Evolutionary conservation across 2,888 invertebrate genomes (phyloP).

Genomic region (Zaprionus lineosus): DNA sequence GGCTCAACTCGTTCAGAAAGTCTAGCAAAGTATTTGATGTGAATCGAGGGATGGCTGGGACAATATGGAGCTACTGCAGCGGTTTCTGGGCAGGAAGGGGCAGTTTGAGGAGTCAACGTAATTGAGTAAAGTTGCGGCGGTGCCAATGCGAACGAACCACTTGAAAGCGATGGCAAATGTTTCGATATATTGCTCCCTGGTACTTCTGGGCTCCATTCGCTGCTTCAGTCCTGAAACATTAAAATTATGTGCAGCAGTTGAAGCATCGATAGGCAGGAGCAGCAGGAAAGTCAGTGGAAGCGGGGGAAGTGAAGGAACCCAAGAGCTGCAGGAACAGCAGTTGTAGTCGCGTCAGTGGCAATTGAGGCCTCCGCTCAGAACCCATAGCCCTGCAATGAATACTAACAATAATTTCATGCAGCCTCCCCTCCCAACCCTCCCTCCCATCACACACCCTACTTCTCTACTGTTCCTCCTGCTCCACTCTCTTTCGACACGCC

Average conservation of each 20-base stretch:
- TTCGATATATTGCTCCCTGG: slow-evolving; percentile 71
- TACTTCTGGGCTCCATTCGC: slow-evolving; percentile 12
- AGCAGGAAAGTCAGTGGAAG: slow-evolving; percentile 5
- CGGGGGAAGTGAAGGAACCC: too few species aligned
- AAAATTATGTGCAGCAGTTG: slow-evolving; percentile 35
- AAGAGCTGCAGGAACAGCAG: too few species aligned
- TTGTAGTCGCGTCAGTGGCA: too few species aligned
- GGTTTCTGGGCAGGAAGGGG: slow-evolving; percentile 1
- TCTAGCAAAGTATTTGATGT: slow-evolving; percentile 77
- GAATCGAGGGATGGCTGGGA: slow-evolving; percentile 49
- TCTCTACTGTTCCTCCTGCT: slow-evolving; percentile 9
- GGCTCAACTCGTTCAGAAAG: slow-evolving; percentile 77
- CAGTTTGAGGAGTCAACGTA: slow-evolving; percentile 51
- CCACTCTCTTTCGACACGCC: slow-evolving; percentile 3
- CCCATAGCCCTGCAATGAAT: slow-evolving; percentile 50
- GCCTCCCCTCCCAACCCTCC: slow-evolving; percentile 17
- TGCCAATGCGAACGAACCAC: slow-evolving; percentile 68
- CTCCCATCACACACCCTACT: slow-evolving; percentile 4
- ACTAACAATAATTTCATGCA: slow-evolving; percentile 66
- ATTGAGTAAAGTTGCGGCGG: slow-evolving; percentile 74
- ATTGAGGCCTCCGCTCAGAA: slow-evolving; percentile 7
- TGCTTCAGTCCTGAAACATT: slow-evolving; percentile 3
- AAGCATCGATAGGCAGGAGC: slow-evolving; percentile 4
- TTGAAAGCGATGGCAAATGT: slow-evolving; percentile 67
- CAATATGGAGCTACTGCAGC: slow-evolving; percentile 11